Evolutionary conservation across 2,113 vertebrate genomes (phyloP).

Genomic region (Regulus satrapa): DNA sequence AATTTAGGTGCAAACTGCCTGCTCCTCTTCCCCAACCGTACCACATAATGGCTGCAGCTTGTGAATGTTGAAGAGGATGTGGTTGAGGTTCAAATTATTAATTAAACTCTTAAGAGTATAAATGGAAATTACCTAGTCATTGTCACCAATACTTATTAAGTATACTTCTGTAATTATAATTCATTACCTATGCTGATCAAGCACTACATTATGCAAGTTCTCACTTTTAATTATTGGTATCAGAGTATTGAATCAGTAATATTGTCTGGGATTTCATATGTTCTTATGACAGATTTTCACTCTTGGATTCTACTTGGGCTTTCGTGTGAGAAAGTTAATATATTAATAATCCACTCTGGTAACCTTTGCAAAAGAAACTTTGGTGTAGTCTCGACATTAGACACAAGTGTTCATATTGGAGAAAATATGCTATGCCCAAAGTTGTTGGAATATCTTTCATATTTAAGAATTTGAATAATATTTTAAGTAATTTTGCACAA

Average conservation of each 20-base stretch:
- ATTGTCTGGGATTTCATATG: constrained; percentile 28
- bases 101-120: neutral
- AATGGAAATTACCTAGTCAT: constrained; percentile 28
- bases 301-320: neutral
- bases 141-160: constrained; percentile 29
- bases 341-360: neutral
- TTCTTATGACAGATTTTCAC: neutral
- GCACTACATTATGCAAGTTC: neutral
- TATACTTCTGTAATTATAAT: constrained; percentile 23
- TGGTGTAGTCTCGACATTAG: neutral
- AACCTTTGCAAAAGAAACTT: neutral
- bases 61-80: neutral
- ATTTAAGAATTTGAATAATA: neutral
- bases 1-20: neutral
- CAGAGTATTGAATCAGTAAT: neutral
- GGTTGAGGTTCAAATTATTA: neutral
- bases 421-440: neutral
- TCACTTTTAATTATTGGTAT: constrained; percentile 35
- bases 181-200: constrained; percentile 35
- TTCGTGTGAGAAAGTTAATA: neutral
- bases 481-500: neutral
- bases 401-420: neutral
- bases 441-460: neutral
- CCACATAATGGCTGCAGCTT: neutral
- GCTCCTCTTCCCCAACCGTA: neutral